These are phyloP conservation scores for Agrypnia vestita DNA, from an alignment of 1,140 invertebrate genomes.

Conservation along the genomic window DNA sequence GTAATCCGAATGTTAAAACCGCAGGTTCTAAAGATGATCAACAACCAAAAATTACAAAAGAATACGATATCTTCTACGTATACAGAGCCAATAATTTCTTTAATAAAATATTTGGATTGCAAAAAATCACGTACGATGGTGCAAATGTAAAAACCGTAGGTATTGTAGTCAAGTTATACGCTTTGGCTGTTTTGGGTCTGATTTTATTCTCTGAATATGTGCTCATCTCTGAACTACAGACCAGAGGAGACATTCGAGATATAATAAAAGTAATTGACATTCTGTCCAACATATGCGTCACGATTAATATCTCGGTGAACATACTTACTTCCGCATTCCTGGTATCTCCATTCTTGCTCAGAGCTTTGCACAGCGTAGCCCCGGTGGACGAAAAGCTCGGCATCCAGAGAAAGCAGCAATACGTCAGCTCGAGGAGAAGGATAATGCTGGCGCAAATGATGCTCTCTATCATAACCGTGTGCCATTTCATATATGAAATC, in stretches of 20 bases:
- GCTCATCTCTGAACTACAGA: constrained; percentile 2
- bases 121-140: constrained; percentile 41
- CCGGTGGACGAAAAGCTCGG: constrained; percentile 52
- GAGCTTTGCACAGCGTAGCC: constrained; percentile 39
- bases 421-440: constrained; percentile 34
- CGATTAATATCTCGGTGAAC: constrained; percentile 8
- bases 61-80: constrained; percentile 23
- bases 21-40: background rate
- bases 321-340: constrained; percentile 32
- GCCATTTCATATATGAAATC: constrained; percentile 47
- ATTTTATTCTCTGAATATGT: background rate
- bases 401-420: constrained; percentile 31
- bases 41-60: background rate
- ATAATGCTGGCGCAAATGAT: constrained; percentile 33
- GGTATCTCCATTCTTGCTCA: constrained; percentile 33
- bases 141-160: constrained; percentile 16
- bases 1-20: background rate
- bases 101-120: constrained; percentile 36
- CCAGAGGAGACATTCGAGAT: background rate
- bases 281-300: constrained; percentile 22
- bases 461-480: background rate
- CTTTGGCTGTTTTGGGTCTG: background rate
- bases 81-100: constrained; percentile 28
- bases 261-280: constrained; percentile 33
- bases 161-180: constrained; percentile 42